Conservation (phyloP, 2,888 invertebrate genomes). For the Lasioglossum morio region DNA sequence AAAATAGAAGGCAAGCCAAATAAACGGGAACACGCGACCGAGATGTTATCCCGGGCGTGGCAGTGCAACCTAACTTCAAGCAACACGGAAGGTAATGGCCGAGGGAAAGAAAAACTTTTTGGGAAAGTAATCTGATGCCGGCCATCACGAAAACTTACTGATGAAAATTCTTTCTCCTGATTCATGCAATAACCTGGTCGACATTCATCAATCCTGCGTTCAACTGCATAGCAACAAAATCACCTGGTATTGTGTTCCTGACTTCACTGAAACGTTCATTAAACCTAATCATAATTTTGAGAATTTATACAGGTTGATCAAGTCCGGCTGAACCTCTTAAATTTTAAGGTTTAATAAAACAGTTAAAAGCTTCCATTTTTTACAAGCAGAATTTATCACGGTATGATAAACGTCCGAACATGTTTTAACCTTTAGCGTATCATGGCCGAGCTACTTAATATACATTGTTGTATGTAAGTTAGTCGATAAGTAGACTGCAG, state of each 20-base stretch:
- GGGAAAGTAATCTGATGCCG: constrained; percentile 34
- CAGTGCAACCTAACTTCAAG: constrained; percentile 47
- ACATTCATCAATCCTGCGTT: not conserved
- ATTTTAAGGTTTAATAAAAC: not conserved
- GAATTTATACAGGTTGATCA: not conserved
- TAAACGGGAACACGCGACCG: constrained; percentile 73
- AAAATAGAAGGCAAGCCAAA: constrained; percentile 70
- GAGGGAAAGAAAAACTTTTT: constrained; percentile 39
- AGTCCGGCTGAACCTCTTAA: not conserved
- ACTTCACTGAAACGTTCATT: not conserved
- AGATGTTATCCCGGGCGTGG: constrained; percentile 69
- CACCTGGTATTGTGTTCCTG: not conserved
- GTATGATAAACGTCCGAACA: not conserved
- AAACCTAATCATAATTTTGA: not conserved
- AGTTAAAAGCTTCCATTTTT: not conserved
- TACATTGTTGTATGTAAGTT: not conserved
- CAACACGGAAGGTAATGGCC: constrained; percentile 51
- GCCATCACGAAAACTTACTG: constrained; percentile 32
- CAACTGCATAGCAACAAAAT: not conserved
- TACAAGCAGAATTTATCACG: not conserved
- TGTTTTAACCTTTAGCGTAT: constrained; percentile 1
- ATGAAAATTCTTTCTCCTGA: constrained; percentile 24
- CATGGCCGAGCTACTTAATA: not conserved
- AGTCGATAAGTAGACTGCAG: not conserved
- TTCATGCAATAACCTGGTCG: not conserved